Conservation (phyloP, 2,797 vertebrate genomes). For the Gastrophryne carolinensis region DNA sequence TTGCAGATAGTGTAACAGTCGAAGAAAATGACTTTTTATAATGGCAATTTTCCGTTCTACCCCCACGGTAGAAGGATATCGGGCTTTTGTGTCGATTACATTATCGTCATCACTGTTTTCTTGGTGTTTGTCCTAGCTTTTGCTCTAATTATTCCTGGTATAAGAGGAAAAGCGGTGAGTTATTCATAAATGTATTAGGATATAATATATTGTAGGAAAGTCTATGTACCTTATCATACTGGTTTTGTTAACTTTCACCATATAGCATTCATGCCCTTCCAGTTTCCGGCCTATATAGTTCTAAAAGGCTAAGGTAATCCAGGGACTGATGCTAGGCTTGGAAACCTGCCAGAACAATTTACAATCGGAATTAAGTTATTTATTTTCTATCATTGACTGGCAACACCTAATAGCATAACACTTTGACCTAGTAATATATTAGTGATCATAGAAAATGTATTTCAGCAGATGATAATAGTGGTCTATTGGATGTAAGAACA, state of each 20-base stretch:
- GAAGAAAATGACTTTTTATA: conserved; percentile 82
- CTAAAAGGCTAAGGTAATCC: neutral
- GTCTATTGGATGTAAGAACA: too few species aligned
- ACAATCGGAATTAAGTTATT: too few species aligned
- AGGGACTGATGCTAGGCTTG: too few species aligned
- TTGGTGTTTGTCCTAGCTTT: conserved; percentile 74
- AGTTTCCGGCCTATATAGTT: neutral
- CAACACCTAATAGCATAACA: too few species aligned
- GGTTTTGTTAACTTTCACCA: neutral
- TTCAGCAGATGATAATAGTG: too few species aligned
- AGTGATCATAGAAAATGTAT: too few species aligned
- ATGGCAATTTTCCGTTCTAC: conserved; percentile 87
- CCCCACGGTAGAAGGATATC: conserved; percentile 73
- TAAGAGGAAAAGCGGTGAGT: conserved; percentile 88
- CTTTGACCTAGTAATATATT: too few species aligned
- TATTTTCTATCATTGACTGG: too few species aligned
- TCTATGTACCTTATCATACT: too few species aligned
- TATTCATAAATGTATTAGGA: neutral
- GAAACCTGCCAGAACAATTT: too few species aligned
- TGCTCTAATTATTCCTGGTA: conserved; percentile 88
- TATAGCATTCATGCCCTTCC: neutral
- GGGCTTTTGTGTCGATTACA: conserved; percentile 69
- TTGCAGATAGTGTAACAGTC: neutral
- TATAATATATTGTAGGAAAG: too few species aligned
- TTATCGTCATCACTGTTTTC: conserved; percentile 86